Base-by-base conservation (phyloP, 2,888 invertebrate species). In the Luperina testacea region DNA sequence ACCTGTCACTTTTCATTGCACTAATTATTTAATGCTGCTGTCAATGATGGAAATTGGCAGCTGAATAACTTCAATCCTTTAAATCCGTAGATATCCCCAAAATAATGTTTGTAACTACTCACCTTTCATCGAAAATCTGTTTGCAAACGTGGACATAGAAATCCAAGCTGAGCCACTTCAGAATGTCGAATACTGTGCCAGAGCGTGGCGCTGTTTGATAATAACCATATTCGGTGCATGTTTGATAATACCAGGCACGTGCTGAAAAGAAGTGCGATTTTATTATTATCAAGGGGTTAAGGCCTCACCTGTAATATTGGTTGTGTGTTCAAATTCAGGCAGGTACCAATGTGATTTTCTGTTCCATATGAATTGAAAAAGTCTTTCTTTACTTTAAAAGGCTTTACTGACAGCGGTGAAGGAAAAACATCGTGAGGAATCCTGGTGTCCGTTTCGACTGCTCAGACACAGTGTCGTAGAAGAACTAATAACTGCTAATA, bases 181-280 rank as follows among this genome's bases (percentile, higher is more conserved):
- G 88, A 0, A 87, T 89, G 81, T 96, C 96, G 87, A 97, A 97
- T 1, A 92, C 95, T 0, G 97, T 96, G 61, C 96, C 96, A 1
- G 89, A 92, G 3, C 90, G 88, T 7, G 96, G 96, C 11, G 96
- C 96, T 0, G 98, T 98, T 95, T 99, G 98, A 93, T 97, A 99
- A 95, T 97, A 99, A 13, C 98, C 99, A 92, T 98, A 99, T 94
- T 99, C 99, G 9, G 98, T 98, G 93, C 99, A 99, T 0, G 98
- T 98, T 94, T 99, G 99, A 92, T 98, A 98, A 77, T 97, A 97
- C 99, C 99, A 99, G 75, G 98, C 98, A 13, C 98, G 97, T 83
- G 97, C 98, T 98, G 91, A 51, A 94, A 72, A 59, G 42, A 68
- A 32, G 5, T 9, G n/a, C 11, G 13, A 17, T 48, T 53, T 53